Evolutionary conservation across 1,140 invertebrate genomes (phyloP), one percentile per base, ranked within the genome.

Genomic region (Drosophila bocqueti): DNA sequence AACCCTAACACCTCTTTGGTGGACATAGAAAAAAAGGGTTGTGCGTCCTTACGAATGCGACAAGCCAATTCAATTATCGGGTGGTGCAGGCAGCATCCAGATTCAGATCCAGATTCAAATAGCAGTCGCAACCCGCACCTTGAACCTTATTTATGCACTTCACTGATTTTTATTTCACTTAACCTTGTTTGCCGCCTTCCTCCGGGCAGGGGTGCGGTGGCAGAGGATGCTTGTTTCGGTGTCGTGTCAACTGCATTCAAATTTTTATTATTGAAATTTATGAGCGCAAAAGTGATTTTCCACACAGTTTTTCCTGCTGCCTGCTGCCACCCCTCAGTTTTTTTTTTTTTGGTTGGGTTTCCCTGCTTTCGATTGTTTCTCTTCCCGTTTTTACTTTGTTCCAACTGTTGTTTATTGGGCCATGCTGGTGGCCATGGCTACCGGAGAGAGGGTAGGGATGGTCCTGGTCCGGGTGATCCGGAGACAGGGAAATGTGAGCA

Each of bases 221-320:
- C 24, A 29, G 67, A 52, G 46, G 49, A 67, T 54, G 83, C 83
- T 80, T 87, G 83, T 83, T 83, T 87, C 63, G 77, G 83, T 89
- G 73, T 87, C 66, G 77, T 89, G 84, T 87, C 84, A 81, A 90
- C 73, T 84, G 81, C 86, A 90, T 90, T 90, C 85, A 90, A 90
- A 90, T 90, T 90, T 90, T 91, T 90, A 90, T 90, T 90, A 90
- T 90, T 90, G 86, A 90, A 90, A 90, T 90, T 90, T 90, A 90
- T 90, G 85, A 85, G 86, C 69, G 60, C 86, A 90, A 90, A 90
- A 91, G 86, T 90, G 86, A 90, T 90, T 90, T 89, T 90, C 85
- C 82, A 82, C 86, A 76, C 82, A 76, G 85, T 90, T 89, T 89
- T 89, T 73, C 74, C 66, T 50, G 26, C 24, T 40, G 65, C 61